Conservation (phyloP, 2,113 vertebrate genomes). For the Gorsachius goisagi region DNA sequence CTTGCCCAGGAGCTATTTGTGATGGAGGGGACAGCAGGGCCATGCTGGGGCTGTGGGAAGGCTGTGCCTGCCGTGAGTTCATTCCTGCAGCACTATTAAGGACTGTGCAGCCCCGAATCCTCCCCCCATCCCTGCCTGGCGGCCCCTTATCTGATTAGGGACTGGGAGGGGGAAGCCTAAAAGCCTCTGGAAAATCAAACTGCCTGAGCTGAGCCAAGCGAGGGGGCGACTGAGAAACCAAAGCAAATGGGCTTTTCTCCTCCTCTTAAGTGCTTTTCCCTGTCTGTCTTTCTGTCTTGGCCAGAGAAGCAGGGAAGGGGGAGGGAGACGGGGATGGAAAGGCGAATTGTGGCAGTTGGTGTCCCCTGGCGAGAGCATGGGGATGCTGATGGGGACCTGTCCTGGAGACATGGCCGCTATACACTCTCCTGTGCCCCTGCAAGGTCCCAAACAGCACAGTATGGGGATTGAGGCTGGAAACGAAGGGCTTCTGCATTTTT, state of each 20-base stretch:
- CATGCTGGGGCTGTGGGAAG: neutral
- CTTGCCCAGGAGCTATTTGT: neutral
- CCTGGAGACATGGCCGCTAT: neutral
- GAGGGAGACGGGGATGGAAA: neutral
- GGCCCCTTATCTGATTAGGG: constrained; percentile 58
- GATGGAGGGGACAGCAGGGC: neutral
- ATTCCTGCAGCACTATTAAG: neutral
- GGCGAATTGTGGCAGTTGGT: accelerated
- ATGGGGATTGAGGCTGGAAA: neutral
- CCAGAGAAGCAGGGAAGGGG: neutral
- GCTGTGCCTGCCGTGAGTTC: neutral
- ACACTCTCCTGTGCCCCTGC: neutral
- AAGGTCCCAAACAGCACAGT: neutral
- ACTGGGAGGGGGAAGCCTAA: constrained; percentile 22
- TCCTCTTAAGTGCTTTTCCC: neutral
- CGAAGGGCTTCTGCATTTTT: neutral
- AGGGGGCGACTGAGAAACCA: neutral
- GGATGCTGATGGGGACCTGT: neutral
- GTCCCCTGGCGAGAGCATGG: accelerated
- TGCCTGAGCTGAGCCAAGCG: constrained; percentile 19
- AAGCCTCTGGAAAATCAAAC: constrained; percentile 69
- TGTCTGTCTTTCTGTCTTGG: neutral
- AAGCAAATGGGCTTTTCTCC: constrained; percentile 33
- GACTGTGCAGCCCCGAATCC: neutral
- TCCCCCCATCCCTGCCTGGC: too few relatives aligned